A percentile compares a stretch with the other conserved stretches of the same genome.
Evolutionary conservation across 2,797 vertebrate genomes (phyloP).

Genomic region (Phataginus tetradactyla): DNA sequence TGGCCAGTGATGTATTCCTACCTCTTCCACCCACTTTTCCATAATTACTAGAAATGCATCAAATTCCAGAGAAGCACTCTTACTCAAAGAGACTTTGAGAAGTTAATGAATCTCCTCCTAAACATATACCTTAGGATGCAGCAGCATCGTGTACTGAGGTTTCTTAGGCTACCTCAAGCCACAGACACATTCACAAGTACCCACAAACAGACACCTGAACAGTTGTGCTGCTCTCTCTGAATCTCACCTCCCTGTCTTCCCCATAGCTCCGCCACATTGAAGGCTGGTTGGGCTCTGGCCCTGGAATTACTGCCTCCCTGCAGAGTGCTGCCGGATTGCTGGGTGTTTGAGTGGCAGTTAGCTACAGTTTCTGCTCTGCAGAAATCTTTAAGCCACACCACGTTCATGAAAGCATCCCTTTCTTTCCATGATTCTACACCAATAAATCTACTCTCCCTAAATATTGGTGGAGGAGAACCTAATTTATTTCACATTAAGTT

Average conservation of each 20-base stretch:
- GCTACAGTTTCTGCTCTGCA: background rate
- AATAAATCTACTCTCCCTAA: background rate
- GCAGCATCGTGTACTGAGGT: fast-evolving
- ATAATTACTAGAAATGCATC: background rate
- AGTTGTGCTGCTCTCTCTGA: fast-evolving
- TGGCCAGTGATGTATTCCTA: background rate
- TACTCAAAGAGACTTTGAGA: background rate
- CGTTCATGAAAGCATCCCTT: background rate
- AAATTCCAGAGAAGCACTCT: background rate
- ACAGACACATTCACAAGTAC: fast-evolving
- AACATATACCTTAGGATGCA: background rate
- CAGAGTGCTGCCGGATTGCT: background rate
- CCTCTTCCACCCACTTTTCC: background rate
- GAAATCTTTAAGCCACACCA: background rate
- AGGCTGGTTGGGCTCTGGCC: too few species aligned
- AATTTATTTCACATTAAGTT: background rate
- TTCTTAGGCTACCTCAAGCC: background rate
- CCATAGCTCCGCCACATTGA: fast-evolving
- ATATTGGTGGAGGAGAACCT: background rate
- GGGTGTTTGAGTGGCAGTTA: background rate
- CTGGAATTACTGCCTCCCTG: background rate
- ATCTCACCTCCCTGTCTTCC: background rate
- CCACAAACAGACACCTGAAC: background rate
- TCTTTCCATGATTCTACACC: background rate
- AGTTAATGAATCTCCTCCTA: background rate